These are phyloP conservation scores for Phlogophora meticulosa DNA, from an alignment of 2,888 invertebrate genomes.

Conservation along the genomic window DNA sequence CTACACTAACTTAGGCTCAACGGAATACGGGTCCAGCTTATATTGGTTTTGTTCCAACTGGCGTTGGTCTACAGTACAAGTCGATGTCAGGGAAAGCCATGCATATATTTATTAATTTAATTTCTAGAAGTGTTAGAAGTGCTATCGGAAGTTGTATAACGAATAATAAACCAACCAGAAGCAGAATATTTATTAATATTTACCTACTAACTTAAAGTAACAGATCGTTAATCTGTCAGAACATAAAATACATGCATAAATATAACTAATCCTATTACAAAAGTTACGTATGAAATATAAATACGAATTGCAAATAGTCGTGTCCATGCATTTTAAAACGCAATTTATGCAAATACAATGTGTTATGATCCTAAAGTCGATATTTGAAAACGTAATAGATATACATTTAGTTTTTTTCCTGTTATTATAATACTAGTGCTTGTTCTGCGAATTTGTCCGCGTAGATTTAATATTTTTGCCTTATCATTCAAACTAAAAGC, in stretches of 20 bases:
- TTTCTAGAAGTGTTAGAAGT: not conserved
- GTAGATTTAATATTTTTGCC: not conserved
- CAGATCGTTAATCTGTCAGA: slow-evolving; percentile 23
- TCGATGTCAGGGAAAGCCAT: not conserved
- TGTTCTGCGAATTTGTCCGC: not conserved
- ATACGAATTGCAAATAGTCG: slow-evolving; percentile 49
- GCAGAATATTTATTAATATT: not conserved
- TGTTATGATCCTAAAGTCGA: slow-evolving; percentile 28
- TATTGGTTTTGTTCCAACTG: too few relatives aligned
- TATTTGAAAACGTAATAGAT: slow-evolving; percentile 34
- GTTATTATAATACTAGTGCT: not conserved
- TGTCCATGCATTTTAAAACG: slow-evolving; percentile 51
- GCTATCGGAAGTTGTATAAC: slow-evolving; percentile 12
- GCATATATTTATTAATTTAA: slow-evolving; percentile 1
- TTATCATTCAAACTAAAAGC: not conserved
- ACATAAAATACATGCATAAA: slow-evolving; percentile 34
- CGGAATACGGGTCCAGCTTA: too few relatives aligned
- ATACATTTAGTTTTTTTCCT: slow-evolving; percentile 25
- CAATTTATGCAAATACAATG: slow-evolving; percentile 50
- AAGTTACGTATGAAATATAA: slow-evolving; percentile 18
- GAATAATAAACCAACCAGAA: not conserved
- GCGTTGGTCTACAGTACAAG: too few relatives aligned
- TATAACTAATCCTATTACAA: slow-evolving; percentile 43
- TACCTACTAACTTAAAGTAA: slow-evolving; percentile 5
- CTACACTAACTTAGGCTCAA: too few relatives aligned